Conservation (phyloP, 2,797 vertebrate genomes). For the Pseudopleuronectes americanus region DNA sequence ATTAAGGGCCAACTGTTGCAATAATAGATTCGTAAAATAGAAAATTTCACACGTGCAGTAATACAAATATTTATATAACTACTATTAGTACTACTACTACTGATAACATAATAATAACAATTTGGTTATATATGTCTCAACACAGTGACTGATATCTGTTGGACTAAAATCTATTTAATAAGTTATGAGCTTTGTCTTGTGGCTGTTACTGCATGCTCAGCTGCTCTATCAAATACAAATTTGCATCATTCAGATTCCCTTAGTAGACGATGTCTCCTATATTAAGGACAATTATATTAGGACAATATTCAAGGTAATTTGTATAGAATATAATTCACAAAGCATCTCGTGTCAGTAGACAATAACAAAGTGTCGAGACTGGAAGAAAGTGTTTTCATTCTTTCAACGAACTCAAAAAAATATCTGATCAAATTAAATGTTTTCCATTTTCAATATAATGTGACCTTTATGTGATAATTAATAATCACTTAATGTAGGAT, state of each 20-base stretch:
- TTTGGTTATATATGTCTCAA: neutral
- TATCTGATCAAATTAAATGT: neutral
- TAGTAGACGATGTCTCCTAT: no score
- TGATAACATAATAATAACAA: neutral
- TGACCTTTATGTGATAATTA: no score
- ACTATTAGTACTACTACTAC: neutral
- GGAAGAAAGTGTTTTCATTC: no score
- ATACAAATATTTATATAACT: neutral
- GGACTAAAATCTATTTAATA: neutral
- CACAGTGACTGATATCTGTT: neutral
- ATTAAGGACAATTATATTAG: no score
- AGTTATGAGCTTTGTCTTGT: neutral
- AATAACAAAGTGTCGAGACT: no score
- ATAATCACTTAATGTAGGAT: no score
- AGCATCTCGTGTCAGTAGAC: no score
- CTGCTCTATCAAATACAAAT: neutral
- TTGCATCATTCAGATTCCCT: neutral
- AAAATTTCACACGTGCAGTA: neutral
- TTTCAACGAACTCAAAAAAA: no score
- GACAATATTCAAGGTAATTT: no score
- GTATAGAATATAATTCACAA: no score
- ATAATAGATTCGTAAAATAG: neutral
- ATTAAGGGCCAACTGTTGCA: neutral
- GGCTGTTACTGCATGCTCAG: neutral
- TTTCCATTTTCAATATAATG: neutral